phyloP scores from a whole-genome alignment of 2,888 invertebrate species.

The Chloroclystis v-ata region DNA sequence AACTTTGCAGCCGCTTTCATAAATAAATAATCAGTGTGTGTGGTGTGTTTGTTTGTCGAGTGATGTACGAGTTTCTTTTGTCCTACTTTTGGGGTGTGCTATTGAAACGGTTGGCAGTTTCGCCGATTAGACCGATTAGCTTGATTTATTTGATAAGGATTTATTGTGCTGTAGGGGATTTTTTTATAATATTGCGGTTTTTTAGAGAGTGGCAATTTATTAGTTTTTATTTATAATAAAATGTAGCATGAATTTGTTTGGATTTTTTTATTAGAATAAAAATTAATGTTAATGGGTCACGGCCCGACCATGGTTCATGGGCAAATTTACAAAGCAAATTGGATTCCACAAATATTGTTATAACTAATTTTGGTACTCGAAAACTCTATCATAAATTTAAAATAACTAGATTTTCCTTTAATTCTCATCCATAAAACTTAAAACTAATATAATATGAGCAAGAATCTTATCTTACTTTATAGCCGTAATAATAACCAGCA shows the following conservation, averaged over 20 bases:
- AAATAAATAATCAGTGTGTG: slow-evolving; percentile 74
- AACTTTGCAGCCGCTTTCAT: slow-evolving; percentile 49
- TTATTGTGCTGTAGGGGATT: slow-evolving; percentile 24
- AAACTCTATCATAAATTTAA: no score
- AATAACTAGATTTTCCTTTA: no score
- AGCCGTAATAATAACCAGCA: slow-evolving; percentile 26
- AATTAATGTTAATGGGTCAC: no score
- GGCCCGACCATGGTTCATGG: no score
- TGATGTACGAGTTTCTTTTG: slow-evolving; percentile 65
- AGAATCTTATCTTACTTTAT: slow-evolving; percentile 9
- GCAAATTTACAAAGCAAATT: no score
- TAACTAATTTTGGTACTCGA: no score
- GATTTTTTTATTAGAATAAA: not conserved
- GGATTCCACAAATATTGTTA: no score
- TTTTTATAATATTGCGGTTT: slow-evolving; percentile 13
- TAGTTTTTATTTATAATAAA: not conserved
- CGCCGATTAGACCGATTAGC: slow-evolving; percentile 35
- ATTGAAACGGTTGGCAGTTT: slow-evolving; percentile 33
- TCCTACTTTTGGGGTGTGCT: slow-evolving; percentile 47
- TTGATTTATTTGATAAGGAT: slow-evolving; percentile 29
- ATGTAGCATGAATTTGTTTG: not conserved
- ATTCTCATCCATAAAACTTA: not conserved
- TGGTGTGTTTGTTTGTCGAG: slow-evolving; percentile 63
- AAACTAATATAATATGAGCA: slow-evolving; percentile 3
- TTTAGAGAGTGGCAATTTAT: not conserved